Evolutionary conservation across 2,113 vertebrate species (phyloP), one percentile per base, ranked within the genome.

Genomic region (Nibea coibor): DNA sequence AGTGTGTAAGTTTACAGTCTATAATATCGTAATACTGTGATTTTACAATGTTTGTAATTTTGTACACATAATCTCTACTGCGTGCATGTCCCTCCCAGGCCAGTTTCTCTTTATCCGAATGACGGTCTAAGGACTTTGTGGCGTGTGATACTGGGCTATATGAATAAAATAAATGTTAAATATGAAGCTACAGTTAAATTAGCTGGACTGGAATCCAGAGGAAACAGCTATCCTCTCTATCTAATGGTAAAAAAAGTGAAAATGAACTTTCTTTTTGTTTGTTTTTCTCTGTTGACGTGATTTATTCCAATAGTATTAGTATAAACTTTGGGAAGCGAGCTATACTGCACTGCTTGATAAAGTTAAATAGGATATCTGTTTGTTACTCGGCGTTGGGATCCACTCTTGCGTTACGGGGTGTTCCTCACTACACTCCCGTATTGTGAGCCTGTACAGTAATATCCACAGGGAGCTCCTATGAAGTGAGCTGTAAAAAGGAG

Each of bases 401-500:
- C 31, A 8, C 31, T 43, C 66, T 61, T 53, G 14, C 39, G 35
- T 61, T 58, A 48, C 24, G 16, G 35, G 50, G n/a, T 9, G 26
- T 54, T 58, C 39, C 62, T 62, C 58, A 62, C 51, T 39, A 19
- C 57, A 45, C 50, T 70, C 28, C 35, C 35, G 63, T 63, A 70
- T 64, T 22, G 28, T 45, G 53, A 71, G 74, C 65, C 45, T 68
- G 66, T 66, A 69, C 53, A 75, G 67, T 87, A 72, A 78, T 54
- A 80, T 88, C 78, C 63, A 68, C 65, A 74, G 78, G 84, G 68
- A 81, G 48, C 68, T 72, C 22, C 22, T 75, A 56, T 66, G 83
- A 81, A 56, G 70, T 72, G 69, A 78, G 84, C 87, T 62, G 75
- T 77, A 78, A 84, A 86, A 81, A 73, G 54, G 82, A 79, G 75